Evolutionary conservation across 2,888 invertebrate species (phyloP), one percentile per base, ranked within the genome.

Genomic region (Drosophila paranaensis): DNA sequence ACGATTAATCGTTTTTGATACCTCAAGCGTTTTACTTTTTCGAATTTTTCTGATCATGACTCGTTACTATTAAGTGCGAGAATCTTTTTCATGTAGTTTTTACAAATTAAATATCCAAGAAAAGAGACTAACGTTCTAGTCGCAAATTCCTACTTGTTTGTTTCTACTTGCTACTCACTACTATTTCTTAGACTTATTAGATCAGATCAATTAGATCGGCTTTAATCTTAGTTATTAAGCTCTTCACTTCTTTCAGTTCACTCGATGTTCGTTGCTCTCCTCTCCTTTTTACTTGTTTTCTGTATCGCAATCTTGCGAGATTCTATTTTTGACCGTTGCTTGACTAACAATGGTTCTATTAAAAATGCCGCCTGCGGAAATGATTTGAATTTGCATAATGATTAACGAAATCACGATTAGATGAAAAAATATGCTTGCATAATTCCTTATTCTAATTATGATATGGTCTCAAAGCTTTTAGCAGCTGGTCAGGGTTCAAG

Each of bases 311-410:
- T 39, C 46, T 39, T 16, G 16, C 5, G 20, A 27, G 16, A 14
- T 39, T 53, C 27, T 16, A 40, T 54, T 13, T 42, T 55, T 11
- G 40, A 35, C 30, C 20, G 20, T 14, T 53, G 13, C 10, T 58
- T 20, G 46, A 30, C 54, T 55, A 71, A 64, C 25, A 40, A 20
- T 51, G n/a, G 20, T 20, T 3, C 25, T 37, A 55, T 67, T 58
- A 40, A 56, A 63, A 71, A 54, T 43, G 53, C 73, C 67, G 65
- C 63, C 50, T 33, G 74, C 73, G 80, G 81, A 81, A 81, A 81
- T 81, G 62, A 81, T 81, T 81, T 73, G 72, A 69, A 80, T 77
- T 77, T 77, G 60, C 62, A 61, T 50, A 66, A 74, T 46, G 70
- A 55, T 62, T 55, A 37, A 57, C 61, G 16, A 60, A 46, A 77